Evolutionary conservation across 1,140 invertebrate species (phyloP), one percentile per base, ranked within the genome.

Genomic region (Xylocopa sonorina): DNA sequence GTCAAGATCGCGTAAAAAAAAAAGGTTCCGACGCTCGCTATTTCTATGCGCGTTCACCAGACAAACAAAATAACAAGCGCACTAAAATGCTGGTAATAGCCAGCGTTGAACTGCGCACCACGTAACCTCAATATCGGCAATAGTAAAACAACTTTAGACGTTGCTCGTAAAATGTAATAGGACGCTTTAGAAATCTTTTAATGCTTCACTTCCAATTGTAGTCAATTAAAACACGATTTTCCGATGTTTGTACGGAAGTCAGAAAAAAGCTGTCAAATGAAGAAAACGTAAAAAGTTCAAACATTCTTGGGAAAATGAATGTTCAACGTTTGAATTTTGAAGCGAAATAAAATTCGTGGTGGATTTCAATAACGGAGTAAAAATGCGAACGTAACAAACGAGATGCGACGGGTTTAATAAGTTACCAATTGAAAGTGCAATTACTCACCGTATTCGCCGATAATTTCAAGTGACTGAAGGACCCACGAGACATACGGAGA

Each of bases 401-500:
- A 29, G 48, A 73, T 78, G 43, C 43, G 66, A 73, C 34, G 58
- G 57, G 16, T 64, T 78, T 77, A 63, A 78, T 73, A 73, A 78
- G 63, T 73, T 73, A 78, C 48, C 57, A 78, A 78, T 80, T 75
- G 76, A 79, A 72, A 73, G 80, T 79, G 67, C 76, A 82, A 82
- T 82, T 82, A 82, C 80, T 78, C 74, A 78, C 64, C 57, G 64
- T 29, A 50, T 41, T 78, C 78, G n/a, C 41, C 80, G 55, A 79
- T 78, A 72, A 82, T 82, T 82, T 73, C 76, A 51, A 82, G 80
- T 73, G 68, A 78, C 67, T 79, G 71, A 78, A 72, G 67, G 67
- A 62, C 48, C 76, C 76, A 43, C 29, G 66, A 72, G 76, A 53
- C 53, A 78, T 53, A 66, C 51, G n/a, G 3, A 57, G 48, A 50